phyloP scores from a whole-genome alignment of 1,140 invertebrate species.

The Drosophila malerkotliana region DNA sequence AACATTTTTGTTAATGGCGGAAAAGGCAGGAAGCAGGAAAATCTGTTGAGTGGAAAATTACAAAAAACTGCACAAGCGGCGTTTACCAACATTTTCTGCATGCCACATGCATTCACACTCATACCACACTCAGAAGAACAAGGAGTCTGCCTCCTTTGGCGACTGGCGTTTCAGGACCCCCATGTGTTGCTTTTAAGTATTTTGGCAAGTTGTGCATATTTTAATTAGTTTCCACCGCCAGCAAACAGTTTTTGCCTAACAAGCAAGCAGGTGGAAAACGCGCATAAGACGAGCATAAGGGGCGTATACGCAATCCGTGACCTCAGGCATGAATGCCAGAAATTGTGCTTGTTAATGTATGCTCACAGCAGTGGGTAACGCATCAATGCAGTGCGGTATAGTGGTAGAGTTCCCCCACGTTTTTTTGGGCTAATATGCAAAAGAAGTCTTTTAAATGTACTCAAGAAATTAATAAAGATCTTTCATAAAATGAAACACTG shows the following conservation, averaged over 20 bases:
- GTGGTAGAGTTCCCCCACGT: background rate
- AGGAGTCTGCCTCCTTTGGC: conserved; percentile 16
- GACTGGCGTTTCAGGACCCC: conserved; percentile 1
- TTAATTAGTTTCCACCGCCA: conserved; percentile 71
- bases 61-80: conserved; percentile 72
- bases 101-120: conserved; percentile 13
- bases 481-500: no score
- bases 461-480: no score
- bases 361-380: background rate
- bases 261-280: conserved; percentile 35
- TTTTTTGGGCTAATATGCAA: background rate
- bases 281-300: conserved; percentile 17
- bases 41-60: conserved; percentile 78
- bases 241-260: conserved; percentile 49
- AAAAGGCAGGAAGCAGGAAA: conserved; percentile 27
- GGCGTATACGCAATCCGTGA: conserved; percentile 60
- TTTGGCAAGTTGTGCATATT: conserved; percentile 79
- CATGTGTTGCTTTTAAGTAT: conserved; percentile 64
- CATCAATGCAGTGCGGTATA: conserved; percentile 1
- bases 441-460: background rate
- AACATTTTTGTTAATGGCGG: conserved; percentile 29
- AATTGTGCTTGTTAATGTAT: conserved; percentile 14
- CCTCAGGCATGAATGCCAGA: conserved; percentile 8
- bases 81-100: conserved; percentile 62
- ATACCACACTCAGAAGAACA: background rate